phyloP scores from a whole-genome alignment of 2,888 invertebrate species.

The Diogma glabrata region DNA sequence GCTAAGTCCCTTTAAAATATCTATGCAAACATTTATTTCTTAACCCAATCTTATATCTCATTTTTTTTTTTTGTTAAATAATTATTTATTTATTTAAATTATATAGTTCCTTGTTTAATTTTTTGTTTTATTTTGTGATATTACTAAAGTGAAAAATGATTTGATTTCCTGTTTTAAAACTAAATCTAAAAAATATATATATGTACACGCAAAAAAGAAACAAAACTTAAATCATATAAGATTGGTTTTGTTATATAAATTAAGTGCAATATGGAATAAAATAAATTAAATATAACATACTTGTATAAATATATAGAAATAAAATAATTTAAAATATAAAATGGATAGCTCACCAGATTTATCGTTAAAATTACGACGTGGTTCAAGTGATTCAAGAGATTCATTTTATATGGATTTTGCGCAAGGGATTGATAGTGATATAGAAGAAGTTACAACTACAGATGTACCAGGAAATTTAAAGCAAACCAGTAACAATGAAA shows the following conservation, averaged over 20 bases:
- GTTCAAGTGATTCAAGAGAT: conserved; percentile 77
- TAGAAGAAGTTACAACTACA: conserved; percentile 70
- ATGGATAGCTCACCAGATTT: conserved; percentile 76
- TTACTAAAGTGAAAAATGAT: conserved; percentile 7
- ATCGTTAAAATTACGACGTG: conserved; percentile 71
- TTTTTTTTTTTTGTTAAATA: too few relatives aligned
- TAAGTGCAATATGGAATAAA: too few relatives aligned
- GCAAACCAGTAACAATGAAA: conserved; percentile 37
- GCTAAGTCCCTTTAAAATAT: too few relatives aligned
- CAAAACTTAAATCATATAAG: too few relatives aligned
- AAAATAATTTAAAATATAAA: conserved; percentile 9
- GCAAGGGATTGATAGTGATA: conserved; percentile 81
- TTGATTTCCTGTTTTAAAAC: conserved; percentile 9
- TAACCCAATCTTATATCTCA: too few relatives aligned
- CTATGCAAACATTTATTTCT: too few relatives aligned
- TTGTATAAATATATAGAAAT: too few relatives aligned
- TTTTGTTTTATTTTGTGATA: conserved; percentile 6
- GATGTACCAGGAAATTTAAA: conserved; percentile 35
- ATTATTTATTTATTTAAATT: conserved; percentile 7
- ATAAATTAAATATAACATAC: too few relatives aligned
- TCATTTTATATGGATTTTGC: conserved; percentile 87
- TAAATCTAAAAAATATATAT: too few relatives aligned
- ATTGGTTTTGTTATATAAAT: too few relatives aligned
- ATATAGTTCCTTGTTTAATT: conserved; percentile 8
- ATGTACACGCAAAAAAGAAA: too few relatives aligned